Percentiles rank a stretch among this genome's conserved stretches.
Evolutionary conservation across 2,888 invertebrate genomes (phyloP).

Genomic region (Drosophila antonietae): DNA sequence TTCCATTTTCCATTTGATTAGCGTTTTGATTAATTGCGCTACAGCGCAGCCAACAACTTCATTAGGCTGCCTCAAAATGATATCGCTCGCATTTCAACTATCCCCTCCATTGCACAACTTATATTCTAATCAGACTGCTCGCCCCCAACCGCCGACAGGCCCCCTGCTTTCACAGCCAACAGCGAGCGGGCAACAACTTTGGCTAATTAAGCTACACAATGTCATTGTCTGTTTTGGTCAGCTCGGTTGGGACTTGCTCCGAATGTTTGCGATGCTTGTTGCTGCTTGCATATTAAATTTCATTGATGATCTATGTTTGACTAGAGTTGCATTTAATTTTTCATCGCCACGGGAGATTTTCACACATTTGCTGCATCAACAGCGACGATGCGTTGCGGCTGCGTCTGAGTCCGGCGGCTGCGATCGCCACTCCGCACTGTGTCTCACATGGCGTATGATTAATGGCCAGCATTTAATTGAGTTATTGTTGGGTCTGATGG

Average conservation of each 20-base stretch:
- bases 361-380: slow-evolving; percentile 72
- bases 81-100: slow-evolving; percentile 24
- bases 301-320: slow-evolving; percentile 81
- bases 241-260: slow-evolving; percentile 40
- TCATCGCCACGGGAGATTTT: slow-evolving; percentile 81
- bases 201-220: slow-evolving; percentile 81
- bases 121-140: slow-evolving; percentile 70
- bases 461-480: slow-evolving; percentile 76
- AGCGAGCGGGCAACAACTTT: slow-evolving; percentile 63
- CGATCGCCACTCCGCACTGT: neutral
- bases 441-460: slow-evolving; percentile 75
- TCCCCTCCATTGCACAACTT: slow-evolving; percentile 8
- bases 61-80: slow-evolving; percentile 64
- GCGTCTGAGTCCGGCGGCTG: neutral
- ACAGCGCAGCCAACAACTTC: slow-evolving; percentile 64
- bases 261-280: slow-evolving; percentile 37
- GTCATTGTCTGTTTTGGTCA: slow-evolving; percentile 60
- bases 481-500: slow-evolving; percentile 68
- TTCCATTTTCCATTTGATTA: slow-evolving; percentile 76
- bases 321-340: slow-evolving; percentile 80
- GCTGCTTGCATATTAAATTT: slow-evolving; percentile 78
- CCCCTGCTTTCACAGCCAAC: slow-evolving; percentile 23
- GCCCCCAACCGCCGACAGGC: neutral
- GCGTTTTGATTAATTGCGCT: slow-evolving; percentile 75
- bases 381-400: slow-evolving; percentile 8